Evolutionary conservation across 1,140 invertebrate species (phyloP), one percentile per base, ranked within the genome.

Genomic region (Drosophila ogumai): DNA sequence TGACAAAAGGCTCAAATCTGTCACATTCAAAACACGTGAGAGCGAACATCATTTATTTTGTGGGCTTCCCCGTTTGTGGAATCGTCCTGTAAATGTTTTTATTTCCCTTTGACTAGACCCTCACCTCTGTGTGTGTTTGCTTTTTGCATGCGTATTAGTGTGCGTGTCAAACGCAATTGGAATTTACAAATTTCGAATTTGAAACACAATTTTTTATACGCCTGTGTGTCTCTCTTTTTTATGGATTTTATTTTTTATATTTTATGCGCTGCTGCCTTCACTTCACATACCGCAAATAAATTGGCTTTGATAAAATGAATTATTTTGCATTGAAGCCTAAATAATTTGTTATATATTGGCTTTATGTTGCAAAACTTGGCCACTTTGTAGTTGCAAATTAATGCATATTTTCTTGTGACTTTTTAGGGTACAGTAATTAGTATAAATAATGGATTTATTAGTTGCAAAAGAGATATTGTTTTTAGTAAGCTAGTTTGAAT

Each of bases 1-100:
- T 87, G 84, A 87, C 84, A 87, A 88, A 87, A 74, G 84, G 84
- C 84, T 87, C 81, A 87, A 87, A 87, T 87, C 84, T 87, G 84
- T 87, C 84, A 87, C 84, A 87, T 87, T 87, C 84, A 79, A 74
- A 87, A 87, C 84, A 87, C 84, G 84, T 87, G 84, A 87, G 67
- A 87, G 67, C 63, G 58, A 61, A 67, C 84, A 88, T 87, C 81
- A 87, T 87, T 87, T 87, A 88, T 87, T 78, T 90, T 88, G 85
- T 67, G 75, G 80, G 68, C 75, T 76, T 72, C 50, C 57, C 73
- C 46, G 22, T 36, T 63, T 58, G 68, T 44, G 59, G 79, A 82
- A 75, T 67, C 66, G 81, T 43, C 75, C 69, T 71, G 64, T 71
- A 85, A 85, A 85, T 85, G 74, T 81, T 81, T 86, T 86, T 86